Evolutionary conservation across 1,140 invertebrate species (phyloP).

Genomic region (Apis florea): DNA sequence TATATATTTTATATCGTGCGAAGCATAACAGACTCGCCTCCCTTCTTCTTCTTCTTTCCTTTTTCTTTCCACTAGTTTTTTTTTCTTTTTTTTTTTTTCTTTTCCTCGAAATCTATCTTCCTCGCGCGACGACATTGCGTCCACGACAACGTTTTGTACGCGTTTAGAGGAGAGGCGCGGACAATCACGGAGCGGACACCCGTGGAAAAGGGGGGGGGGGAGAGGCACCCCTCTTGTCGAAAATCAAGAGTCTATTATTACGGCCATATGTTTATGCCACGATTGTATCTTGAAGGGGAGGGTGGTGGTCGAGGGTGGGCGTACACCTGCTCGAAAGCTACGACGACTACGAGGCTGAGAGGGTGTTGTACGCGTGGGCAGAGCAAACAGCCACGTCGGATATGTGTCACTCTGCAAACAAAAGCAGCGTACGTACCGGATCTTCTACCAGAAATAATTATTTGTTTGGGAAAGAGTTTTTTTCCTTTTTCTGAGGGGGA

Average conservation of each 20-base stretch:
- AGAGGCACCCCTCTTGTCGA: conserved; percentile 68
- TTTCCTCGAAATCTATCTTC: conserved; percentile 22
- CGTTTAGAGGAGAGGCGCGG: conserved; percentile 54
- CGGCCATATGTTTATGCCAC: conserved; percentile 78
- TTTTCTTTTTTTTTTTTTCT: no score
- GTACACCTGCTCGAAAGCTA: conserved; percentile 71
- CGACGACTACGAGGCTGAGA: conserved; percentile 41
- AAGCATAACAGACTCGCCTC: conserved; percentile 27
- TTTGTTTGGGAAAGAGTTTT: background rate
- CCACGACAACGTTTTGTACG: no score
- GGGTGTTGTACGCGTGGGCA: conserved; percentile 50
- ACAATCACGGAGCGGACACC: conserved; percentile 75
- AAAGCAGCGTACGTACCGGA: background rate
- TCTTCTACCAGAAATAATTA: conserved; percentile 35
- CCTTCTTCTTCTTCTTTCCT: background rate
- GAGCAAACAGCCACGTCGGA: conserved; percentile 55
- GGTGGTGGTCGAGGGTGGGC: conserved; percentile 48
- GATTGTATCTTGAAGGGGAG: conserved; percentile 75
- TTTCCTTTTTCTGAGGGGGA: background rate
- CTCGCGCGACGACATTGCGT: no score
- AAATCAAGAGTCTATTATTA: conserved; percentile 80
- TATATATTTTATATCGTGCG: conserved; percentile 57
- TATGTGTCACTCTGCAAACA: conserved; percentile 68
- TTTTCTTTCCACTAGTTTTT: no score
- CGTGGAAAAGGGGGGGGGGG: no score